Percentiles rank a stretch among this genome's conserved stretches.
Conservation (phyloP, 2,888 invertebrate genomes). For the Ichneumoninae sp. region DNA sequence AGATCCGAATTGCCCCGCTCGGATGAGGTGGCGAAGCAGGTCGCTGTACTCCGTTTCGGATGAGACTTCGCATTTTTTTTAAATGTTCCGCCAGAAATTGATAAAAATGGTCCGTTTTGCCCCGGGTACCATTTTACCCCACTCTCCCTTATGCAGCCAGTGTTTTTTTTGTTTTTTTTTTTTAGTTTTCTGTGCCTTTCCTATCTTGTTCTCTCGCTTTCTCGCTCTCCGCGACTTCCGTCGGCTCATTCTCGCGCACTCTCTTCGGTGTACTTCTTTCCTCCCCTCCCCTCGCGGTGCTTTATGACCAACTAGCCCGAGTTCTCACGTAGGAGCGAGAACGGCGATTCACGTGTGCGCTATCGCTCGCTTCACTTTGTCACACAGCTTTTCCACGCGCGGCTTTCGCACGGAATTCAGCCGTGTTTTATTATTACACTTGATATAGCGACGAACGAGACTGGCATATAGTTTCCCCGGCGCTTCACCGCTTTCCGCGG, state of each 20-base stretch:
- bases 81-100: too few relatives aligned
- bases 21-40: too few relatives aligned
- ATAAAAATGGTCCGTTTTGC: too few relatives aligned
- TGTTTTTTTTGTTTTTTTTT: not conserved
- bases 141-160: too few relatives aligned
- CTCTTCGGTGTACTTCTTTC: not conserved
- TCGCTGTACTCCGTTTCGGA: too few relatives aligned
- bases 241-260: slow-evolving; percentile 27
- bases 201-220: slow-evolving; percentile 17
- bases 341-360: slow-evolving; percentile 41
- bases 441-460: slow-evolving; percentile 45
- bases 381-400: slow-evolving; percentile 39
- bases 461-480: slow-evolving; percentile 11
- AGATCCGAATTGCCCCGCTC: too few relatives aligned
- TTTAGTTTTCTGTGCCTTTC: not conserved
- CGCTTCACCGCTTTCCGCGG: not conserved
- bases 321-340: slow-evolving; percentile 26
- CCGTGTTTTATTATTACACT: slow-evolving; percentile 36
- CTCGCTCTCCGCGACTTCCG: slow-evolving; percentile 6
- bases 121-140: too few relatives aligned
- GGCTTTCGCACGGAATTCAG: slow-evolving; percentile 37
- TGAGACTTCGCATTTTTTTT: too few relatives aligned
- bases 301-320: slow-evolving; percentile 21
- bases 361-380: slow-evolving; percentile 45
- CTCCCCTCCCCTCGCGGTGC: slow-evolving; percentile 5